A percentile compares a stretch with the other conserved stretches of the same genome.
Conservation (phyloP, 2,888 invertebrate genomes). For the Agrochola macilenta region DNA sequence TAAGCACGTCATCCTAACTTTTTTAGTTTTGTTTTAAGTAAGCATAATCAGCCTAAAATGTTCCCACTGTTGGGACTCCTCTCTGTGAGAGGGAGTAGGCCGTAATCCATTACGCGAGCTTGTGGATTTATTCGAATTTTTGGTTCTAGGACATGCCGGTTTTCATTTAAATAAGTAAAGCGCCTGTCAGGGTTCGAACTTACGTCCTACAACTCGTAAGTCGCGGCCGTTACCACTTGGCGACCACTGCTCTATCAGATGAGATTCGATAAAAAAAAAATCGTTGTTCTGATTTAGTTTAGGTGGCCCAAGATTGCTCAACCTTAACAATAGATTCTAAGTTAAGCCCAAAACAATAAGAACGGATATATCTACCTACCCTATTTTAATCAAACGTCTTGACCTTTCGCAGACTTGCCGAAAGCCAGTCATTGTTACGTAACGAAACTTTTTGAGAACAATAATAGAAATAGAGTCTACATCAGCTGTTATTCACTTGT, state of each 20-base stretch:
- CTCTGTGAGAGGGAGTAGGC: no score
- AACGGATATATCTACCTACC: neutral
- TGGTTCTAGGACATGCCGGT: no score
- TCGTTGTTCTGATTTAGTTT: neutral
- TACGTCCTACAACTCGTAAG: no score
- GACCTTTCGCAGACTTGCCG: conserved; percentile 12
- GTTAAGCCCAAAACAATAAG: conserved; percentile 28
- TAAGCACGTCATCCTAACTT: neutral
- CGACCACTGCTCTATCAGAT: neutral
- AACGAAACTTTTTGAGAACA: conserved; percentile 3
- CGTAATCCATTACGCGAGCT: no score
- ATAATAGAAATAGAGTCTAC: neutral
- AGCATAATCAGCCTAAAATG: no score
- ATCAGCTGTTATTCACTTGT: conserved; percentile 14
- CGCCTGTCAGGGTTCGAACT: no score
- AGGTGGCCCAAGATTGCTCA: neutral
- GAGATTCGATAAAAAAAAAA: neutral
- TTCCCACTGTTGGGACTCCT: no score
- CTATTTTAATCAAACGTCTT: conserved; percentile 17
- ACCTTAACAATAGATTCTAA: conserved; percentile 3
- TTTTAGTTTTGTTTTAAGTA: neutral
- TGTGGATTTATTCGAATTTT: no score
- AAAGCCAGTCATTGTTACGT: conserved; percentile 6
- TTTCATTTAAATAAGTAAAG: no score
- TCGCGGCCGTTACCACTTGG: no score